Conservation (phyloP, 2,888 invertebrate genomes). For the Buathra laborator region DNA sequence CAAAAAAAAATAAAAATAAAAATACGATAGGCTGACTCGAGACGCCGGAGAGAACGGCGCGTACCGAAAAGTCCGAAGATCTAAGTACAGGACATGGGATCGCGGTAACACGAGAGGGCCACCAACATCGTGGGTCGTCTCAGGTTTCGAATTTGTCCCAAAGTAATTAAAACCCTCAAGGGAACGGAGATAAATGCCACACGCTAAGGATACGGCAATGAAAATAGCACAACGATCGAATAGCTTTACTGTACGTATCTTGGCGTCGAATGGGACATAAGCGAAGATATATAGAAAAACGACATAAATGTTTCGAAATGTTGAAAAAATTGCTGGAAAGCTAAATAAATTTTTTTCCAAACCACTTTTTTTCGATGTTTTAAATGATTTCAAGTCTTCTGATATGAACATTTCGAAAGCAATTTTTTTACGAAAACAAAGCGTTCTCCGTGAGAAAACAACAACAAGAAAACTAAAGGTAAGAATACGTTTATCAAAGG, state of each 20-base stretch:
- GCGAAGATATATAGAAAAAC: conserved; percentile 30
- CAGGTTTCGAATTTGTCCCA: conserved; percentile 78
- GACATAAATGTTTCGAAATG: neutral
- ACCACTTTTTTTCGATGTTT: too few relatives aligned
- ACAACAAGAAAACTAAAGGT: neutral
- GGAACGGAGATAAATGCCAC: conserved; percentile 40
- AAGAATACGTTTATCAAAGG: neutral
- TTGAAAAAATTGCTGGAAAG: neutral
- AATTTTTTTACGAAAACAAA: too few relatives aligned
- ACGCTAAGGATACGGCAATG: conserved; percentile 18
- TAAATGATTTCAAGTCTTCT: too few relatives aligned
- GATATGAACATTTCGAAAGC: too few relatives aligned
- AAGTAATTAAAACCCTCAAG: conserved; percentile 77
- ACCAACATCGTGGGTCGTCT: conserved; percentile 76
- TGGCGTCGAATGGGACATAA: conserved; percentile 10
- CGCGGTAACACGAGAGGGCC: conserved; percentile 78
- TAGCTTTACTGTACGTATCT: neutral
- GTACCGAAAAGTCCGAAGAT: conserved; percentile 44
- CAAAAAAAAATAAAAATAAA: neutral
- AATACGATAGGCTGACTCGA: conserved; percentile 22
- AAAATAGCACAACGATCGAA: neutral
- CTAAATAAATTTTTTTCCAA: too few relatives aligned
- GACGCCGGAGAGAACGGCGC: conserved; percentile 66
- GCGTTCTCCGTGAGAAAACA: neutral
- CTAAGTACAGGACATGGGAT: conserved; percentile 66